phyloP scores from a whole-genome alignment of 2,888 invertebrate genomes.

The Drosophila hamatofila region DNA sequence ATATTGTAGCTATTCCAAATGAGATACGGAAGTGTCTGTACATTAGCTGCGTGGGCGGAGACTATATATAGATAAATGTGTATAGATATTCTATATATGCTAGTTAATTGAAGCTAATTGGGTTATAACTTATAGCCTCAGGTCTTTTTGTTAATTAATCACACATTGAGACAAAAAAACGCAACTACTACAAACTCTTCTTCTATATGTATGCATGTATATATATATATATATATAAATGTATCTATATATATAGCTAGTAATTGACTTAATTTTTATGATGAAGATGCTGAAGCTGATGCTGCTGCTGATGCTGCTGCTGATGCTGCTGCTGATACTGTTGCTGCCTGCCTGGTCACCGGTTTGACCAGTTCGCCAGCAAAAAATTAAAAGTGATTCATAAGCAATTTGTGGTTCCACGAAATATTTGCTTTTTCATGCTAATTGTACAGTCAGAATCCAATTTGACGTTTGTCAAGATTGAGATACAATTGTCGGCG shows the following conservation, averaged over 20 bases:
- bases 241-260: slow-evolving; percentile 7
- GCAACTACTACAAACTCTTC: neutral
- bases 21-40: slow-evolving; percentile 48
- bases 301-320: neutral
- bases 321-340: neutral
- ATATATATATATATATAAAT: slow-evolving; percentile 8
- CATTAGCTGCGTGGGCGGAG: slow-evolving; percentile 12
- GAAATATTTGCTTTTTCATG: slow-evolving; percentile 46
- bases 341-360: slow-evolving; percentile 23
- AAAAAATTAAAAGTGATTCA: slow-evolving; percentile 27
- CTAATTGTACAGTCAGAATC: slow-evolving; percentile 54
- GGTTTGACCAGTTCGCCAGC: slow-evolving; percentile 57
- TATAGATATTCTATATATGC: slow-evolving; percentile 8
- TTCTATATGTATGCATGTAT: slow-evolving; percentile 4
- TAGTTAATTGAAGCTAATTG: slow-evolving; percentile 74
- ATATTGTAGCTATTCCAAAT: slow-evolving; percentile 9
- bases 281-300: neutral
- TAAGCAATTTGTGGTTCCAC: slow-evolving; percentile 44
- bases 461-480: slow-evolving; percentile 16
- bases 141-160: slow-evolving; percentile 54
- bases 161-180: slow-evolving; percentile 8
- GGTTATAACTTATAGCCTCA: slow-evolving; percentile 64
- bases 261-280: slow-evolving; percentile 33
- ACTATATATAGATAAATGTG: neutral
- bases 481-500: slow-evolving; percentile 20